A percentile compares a stretch with the other conserved stretches of the same genome.
Evolutionary conservation across 2,113 vertebrate genomes (phyloP).

Genomic region (Percopsis transmontana): DNA sequence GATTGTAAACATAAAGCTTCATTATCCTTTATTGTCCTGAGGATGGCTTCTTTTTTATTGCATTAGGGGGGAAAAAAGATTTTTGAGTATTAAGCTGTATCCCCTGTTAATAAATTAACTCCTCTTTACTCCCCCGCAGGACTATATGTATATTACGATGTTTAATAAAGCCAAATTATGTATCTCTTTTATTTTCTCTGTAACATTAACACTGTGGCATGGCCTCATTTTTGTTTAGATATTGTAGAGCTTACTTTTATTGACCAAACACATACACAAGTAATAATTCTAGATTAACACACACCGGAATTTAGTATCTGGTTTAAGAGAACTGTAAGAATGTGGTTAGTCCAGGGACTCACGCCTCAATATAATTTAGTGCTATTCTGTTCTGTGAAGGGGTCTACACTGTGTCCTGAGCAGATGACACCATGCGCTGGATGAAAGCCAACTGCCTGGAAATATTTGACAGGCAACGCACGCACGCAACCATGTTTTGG

Average conservation of each 20-base stretch:
- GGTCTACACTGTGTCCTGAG: background rate
- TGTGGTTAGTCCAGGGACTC: conserved; percentile 34
- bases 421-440: background rate
- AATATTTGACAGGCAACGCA: background rate
- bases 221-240: background rate
- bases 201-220: background rate
- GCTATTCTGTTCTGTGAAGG: conserved; percentile 13
- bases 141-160: conserved; percentile 52
- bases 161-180: conserved; percentile 62
- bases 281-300: too few relatives aligned
- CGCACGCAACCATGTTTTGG: background rate
- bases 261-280: too few relatives aligned
- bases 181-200: conserved; percentile 25
- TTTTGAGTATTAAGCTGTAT: conserved; percentile 42
- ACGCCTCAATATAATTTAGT: conserved; percentile 33
- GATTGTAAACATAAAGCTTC: conserved; percentile 26
- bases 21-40: conserved; percentile 26
- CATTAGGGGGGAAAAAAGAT: conserved; percentile 15
- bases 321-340: background rate
- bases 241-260: background rate
- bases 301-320: background rate
- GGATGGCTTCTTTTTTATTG: conserved; percentile 33
- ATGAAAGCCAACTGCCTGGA: conserved; percentile 1
- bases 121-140: conserved; percentile 28
- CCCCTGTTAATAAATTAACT: conserved; percentile 33